Percentiles rank a stretch among this genome's conserved stretches.
Conservation (phyloP, 2,113 vertebrate species). For the Catharus fuscescens region DNA sequence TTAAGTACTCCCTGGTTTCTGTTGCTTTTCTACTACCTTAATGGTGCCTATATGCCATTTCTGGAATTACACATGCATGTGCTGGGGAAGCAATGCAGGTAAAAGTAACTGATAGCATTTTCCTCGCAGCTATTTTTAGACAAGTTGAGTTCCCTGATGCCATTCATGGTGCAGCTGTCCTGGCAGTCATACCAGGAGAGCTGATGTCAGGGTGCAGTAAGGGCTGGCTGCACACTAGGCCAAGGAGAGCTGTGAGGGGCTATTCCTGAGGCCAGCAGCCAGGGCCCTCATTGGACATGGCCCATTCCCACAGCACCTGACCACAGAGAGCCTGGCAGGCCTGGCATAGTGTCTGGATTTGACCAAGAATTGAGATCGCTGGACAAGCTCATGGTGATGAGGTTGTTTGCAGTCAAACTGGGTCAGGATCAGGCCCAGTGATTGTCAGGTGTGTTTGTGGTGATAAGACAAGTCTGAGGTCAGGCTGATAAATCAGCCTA, state of each 20-base stretch:
- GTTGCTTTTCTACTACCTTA: background rate
- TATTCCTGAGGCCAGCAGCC: background rate
- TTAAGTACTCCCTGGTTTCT: background rate
- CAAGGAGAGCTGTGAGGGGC: background rate
- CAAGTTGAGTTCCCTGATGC: background rate
- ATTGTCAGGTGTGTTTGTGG: background rate
- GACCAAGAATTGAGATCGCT: background rate
- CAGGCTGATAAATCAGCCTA: background rate
- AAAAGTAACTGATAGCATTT: background rate
- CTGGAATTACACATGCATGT: background rate
- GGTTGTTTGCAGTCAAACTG: background rate
- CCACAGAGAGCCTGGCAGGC: background rate
- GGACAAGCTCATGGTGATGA: background rate
- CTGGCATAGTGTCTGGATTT: fast-evolving
- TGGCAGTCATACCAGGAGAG: background rate
- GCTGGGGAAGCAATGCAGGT: background rate
- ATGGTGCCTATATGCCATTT: background rate
- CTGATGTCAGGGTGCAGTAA: background rate
- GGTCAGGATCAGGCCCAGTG: background rate
- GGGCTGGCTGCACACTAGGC: background rate
- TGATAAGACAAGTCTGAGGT: background rate
- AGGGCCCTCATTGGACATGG: background rate
- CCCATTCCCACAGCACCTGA: background rate
- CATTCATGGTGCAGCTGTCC: constrained; percentile 40
- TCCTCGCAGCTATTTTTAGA: constrained; percentile 24